Base-by-base conservation (phyloP, 2,113 vertebrate species). In the Ramphastos sulfuratus region DNA sequence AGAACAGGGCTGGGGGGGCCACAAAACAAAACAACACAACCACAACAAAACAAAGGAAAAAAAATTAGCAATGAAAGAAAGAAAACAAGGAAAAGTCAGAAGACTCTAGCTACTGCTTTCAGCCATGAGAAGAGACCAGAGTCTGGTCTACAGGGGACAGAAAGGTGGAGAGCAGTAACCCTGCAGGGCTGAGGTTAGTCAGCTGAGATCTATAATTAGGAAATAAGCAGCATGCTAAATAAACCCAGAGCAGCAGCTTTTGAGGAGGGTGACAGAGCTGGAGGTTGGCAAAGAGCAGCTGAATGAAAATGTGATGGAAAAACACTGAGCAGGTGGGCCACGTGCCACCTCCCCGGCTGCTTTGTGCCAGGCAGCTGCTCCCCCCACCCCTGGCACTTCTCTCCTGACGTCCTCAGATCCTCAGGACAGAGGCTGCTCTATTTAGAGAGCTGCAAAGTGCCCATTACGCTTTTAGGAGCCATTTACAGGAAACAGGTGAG, bases 251-350 rank as follows among this genome's bases (percentile, higher is more conserved):
- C 31, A 88, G 76, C 90, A 93, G 73, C 79, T 94, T 90, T 81
- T 90, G 80, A 92, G 76, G 69, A 93, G 91, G 25, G 44, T 85
- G 74, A 90, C 88, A 82, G 73, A 82, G 86, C 86, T 95, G 65
- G 48, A 90, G 92, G 76, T 71, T 96, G 94, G 94, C 88, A 90
- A 88, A 63, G 70, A 89, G 28, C 86, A 92, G 81, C 81, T 82
- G 91, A 92, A 95, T 64, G 58, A 86, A 66, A 96, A 93, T 54
- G 59, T 39, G 89, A 89, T 96, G 96, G 95, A 96, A 96, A 96
- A 96, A 78, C 88, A 96, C 96, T 39, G 95, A 94, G 94, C 95
- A 96, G 95, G 95, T 96, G 96, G 93, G 95, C 90, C 93, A 94
- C n/a, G 20, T 95, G 96, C 96, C 96, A 95, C 92, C 80, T 91